Evolutionary conservation across 2,113 vertebrate genomes (phyloP).

Genomic region (Mus spicilegus): DNA sequence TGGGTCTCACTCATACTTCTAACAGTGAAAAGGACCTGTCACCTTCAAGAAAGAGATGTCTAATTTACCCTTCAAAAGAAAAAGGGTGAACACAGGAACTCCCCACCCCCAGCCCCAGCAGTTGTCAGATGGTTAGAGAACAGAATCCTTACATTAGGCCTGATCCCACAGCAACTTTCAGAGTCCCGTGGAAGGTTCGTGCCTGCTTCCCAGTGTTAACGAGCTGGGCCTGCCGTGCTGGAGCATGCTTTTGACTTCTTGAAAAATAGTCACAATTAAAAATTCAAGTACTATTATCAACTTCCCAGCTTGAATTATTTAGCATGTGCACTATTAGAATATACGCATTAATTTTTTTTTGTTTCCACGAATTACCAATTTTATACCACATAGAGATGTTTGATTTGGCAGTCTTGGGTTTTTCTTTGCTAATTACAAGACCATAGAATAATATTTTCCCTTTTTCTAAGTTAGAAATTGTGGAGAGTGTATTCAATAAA

Average conservation of each 20-base stretch:
- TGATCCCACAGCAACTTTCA: not conserved
- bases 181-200: not conserved
- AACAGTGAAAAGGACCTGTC: not conserved
- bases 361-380: constrained; percentile 12
- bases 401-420: not conserved
- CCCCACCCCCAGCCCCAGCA: not conserved
- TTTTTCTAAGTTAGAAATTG: not conserved
- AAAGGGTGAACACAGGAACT: not conserved
- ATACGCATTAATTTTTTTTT: constrained; percentile 14
- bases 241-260: not conserved
- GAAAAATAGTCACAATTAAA: constrained; percentile 40
- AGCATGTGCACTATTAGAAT: constrained; percentile 3
- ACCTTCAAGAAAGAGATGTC: constrained; percentile 6
- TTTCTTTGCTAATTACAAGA: constrained; percentile 42
- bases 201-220: not conserved
- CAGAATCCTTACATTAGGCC: not conserved
- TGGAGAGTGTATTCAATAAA: not conserved
- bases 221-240: not conserved
- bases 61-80: not conserved
- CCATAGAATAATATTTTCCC: not conserved
- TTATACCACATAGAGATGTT: not conserved
- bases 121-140: not conserved
- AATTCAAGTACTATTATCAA: constrained; percentile 36
- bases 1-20: not conserved
- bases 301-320: constrained; percentile 16